Percentiles rank a stretch among this genome's conserved stretches.
These are phyloP conservation scores for Artibeus jamaicensis DNA, from an alignment of 2,797 vertebrate genomes.

Conservation along the genomic window DNA sequence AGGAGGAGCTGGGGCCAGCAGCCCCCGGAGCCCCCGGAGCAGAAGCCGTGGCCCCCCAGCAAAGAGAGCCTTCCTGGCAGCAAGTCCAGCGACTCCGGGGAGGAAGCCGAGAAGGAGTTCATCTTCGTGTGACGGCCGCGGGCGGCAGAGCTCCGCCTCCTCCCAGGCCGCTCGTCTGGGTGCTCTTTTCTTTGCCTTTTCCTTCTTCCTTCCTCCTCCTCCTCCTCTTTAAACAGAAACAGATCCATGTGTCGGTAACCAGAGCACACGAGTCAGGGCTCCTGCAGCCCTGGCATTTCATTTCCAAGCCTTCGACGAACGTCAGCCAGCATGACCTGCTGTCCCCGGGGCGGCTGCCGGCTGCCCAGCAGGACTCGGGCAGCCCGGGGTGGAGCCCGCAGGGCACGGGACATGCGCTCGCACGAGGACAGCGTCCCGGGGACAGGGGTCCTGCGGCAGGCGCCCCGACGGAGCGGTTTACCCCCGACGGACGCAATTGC, in stretches of 20 bases:
- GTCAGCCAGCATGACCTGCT: constrained; percentile 82
- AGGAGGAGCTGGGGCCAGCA: constrained; percentile 84
- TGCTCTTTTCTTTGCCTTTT: too few species aligned
- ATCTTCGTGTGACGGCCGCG: constrained; percentile 88
- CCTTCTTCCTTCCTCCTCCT: too few species aligned
- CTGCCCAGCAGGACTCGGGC: constrained; percentile 74
- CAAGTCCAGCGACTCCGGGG: constrained; percentile 92
- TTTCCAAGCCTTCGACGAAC: constrained; percentile 76
- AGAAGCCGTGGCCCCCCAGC: constrained; percentile 83
- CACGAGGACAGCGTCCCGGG: constrained; percentile 71
- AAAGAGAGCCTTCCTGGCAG: constrained; percentile 85
- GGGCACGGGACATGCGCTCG: constrained; percentile 73
- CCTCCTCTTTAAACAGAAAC: not conserved
- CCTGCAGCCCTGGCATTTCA: constrained; percentile 51
- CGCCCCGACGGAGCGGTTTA: constrained; percentile 81
- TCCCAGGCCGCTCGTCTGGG: not conserved
- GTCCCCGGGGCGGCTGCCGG: constrained; percentile 81
- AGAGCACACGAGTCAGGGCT: constrained; percentile 54
- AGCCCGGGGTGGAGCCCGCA: constrained; percentile 44
- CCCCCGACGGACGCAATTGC: constrained; percentile 88
- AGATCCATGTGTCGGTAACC: constrained; percentile 3
- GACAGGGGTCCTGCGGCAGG: constrained; percentile 74
- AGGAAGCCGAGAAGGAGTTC: constrained; percentile 94
- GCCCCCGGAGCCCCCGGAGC: constrained; percentile 85
- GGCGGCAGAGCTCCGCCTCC: not conserved